Evolutionary conservation across 2,113 vertebrate species (phyloP).

Genomic region (Phalacrocorax pelagicus): DNA sequence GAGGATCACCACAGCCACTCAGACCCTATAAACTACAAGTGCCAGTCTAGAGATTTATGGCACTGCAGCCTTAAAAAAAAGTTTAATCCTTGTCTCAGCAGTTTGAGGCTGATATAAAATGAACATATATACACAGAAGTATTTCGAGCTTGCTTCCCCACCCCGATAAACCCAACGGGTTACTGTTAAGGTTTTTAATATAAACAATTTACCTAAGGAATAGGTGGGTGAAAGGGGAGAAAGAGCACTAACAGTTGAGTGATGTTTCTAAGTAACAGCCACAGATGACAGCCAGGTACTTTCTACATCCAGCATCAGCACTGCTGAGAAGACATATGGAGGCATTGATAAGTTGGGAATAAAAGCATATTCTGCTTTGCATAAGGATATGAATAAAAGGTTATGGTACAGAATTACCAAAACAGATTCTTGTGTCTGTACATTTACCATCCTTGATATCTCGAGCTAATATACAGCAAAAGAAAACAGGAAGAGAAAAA

Average conservation of each 20-base stretch:
- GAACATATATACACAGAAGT: neutral
- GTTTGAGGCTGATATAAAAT: neutral
- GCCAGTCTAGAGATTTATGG: neutral
- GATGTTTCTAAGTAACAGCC: constrained; percentile 26
- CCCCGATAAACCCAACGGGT: neutral
- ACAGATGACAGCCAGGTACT: neutral
- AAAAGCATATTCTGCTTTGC: neutral
- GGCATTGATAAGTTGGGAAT: neutral
- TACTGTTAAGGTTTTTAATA: neutral
- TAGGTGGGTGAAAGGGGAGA: neutral
- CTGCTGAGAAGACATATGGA: constrained; percentile 3
- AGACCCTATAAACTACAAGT: constrained; percentile 19
- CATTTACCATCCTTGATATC: neutral
- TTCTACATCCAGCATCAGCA: neutral
- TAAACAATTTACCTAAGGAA: neutral
- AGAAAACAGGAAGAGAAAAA: neutral
- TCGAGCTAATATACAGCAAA: neutral
- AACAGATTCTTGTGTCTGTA: neutral
- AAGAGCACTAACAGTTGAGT: neutral
- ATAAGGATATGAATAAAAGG: neutral
- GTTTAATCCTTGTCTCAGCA: neutral
- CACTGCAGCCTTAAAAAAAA: neutral
- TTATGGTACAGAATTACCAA: neutral
- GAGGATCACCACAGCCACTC: constrained; percentile 1
- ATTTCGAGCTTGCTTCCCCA: neutral